Evolutionary conservation across 2,113 vertebrate species (phyloP), one percentile per base, ranked within the genome.

Genomic region (Leiothrix lutea): DNA sequence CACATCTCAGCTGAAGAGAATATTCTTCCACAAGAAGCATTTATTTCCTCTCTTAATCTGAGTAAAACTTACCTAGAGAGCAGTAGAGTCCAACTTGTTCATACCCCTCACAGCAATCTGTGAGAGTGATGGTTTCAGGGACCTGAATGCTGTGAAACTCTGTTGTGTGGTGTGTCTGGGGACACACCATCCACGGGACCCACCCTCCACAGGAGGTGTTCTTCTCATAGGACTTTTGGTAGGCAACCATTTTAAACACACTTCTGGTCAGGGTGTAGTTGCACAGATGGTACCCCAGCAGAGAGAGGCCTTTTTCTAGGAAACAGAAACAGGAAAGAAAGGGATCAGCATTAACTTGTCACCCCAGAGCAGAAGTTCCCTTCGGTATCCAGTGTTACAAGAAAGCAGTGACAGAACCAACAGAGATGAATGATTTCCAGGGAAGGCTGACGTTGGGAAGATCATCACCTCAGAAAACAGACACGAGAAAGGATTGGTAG

Each of bases 21-120:
- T 51, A 26, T 14, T 67, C 14, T 67, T 81, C 82, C 25, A 40
- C 6, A n/a, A 82, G 53, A 66, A 80, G 19, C 25, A 44, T 62
- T 92, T 51, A 29, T 94, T 96, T 87, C 36, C 69, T 69, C 35
- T 23, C 35, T 22, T 78, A 69, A 74, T 38, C 35, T 81, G 64
- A 71, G 24, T 64, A 36, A 92, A 75, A 98, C 98, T 99, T 95
- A 99, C 99, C 45, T 67, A 98, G 92, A 61, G 98, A 98, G 26
- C 99, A 99, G 96, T 99, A 99, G 73, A 97, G 97, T 24, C 98
- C 99, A 35, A 99, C 96, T 96, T 98, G 98, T 9, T 98, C 98
- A 10, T 98, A 99, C 21, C 98, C 99, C 19, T 97, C 53, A 42
- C 99, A 99, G 97, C 99, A 99, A 60, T 95, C 90, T 2, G 89